A percentile compares a stretch with the other conserved stretches of the same genome.
These are phyloP conservation scores for Yponomeuta evonymella DNA, from an alignment of 2,888 invertebrate species.

Conservation along the genomic window DNA sequence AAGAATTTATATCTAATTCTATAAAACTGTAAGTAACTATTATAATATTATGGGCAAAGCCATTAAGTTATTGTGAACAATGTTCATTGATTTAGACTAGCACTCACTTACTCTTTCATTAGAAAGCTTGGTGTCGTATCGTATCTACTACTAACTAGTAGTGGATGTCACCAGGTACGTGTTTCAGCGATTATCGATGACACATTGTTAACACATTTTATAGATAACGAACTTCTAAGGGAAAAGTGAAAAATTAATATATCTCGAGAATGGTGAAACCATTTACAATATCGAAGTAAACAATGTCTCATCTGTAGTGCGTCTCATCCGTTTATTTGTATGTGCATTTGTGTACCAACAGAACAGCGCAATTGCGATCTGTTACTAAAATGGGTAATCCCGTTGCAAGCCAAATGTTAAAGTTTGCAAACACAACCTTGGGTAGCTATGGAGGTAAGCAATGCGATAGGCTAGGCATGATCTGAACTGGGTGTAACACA, in stretches of 20 bases:
- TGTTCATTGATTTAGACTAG: background rate
- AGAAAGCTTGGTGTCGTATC: background rate
- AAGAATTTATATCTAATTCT: no score
- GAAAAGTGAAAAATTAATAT: no score
- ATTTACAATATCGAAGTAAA: no score
- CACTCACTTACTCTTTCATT: background rate
- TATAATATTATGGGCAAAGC: no score
- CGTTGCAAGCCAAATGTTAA: slow-evolving; percentile 36
- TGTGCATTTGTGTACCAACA: slow-evolving; percentile 39
- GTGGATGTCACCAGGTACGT: slow-evolving; percentile 14
- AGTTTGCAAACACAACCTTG: slow-evolving; percentile 24
- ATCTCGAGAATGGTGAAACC: no score
- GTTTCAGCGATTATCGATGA: background rate
- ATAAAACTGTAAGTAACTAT: no score
- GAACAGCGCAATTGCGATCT: slow-evolving; percentile 61
- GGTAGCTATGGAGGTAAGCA: slow-evolving; percentile 24
- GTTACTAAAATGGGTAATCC: slow-evolving; percentile 71
- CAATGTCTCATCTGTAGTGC: background rate
- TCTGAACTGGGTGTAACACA: slow-evolving; percentile 71
- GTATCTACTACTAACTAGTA: background rate
- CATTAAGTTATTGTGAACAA: background rate
- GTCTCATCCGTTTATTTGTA: background rate
- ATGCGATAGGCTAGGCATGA: slow-evolving; percentile 35
- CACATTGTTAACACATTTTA: background rate
- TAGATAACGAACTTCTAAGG: background rate